Conservation (phyloP, 2,113 vertebrate species). For the Pantherophis guttatus region DNA sequence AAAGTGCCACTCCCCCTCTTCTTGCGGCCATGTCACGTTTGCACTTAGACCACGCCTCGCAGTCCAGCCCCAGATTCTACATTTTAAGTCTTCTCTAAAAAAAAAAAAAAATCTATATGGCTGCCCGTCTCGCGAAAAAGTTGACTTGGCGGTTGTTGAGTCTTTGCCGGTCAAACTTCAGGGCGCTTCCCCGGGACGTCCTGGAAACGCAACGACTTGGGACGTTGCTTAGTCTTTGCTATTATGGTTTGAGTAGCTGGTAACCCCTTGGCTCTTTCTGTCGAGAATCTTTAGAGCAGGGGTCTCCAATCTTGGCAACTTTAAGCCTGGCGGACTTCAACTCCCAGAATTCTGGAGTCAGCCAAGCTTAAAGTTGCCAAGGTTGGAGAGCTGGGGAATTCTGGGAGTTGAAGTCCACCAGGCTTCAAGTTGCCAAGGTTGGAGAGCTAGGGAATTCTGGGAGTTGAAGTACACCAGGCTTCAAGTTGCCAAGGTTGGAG, state of each 20-base stretch:
- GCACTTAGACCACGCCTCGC: background rate
- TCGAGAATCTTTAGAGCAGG: background rate
- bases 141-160: background rate
- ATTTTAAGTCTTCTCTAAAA: background rate
- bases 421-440: too few species aligned
- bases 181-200: background rate
- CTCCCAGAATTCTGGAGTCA: too few species aligned
- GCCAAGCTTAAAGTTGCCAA: too few species aligned
- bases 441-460: too few species aligned
- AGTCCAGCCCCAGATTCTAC: background rate
- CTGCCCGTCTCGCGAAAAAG: background rate
- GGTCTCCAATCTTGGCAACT: too few species aligned
- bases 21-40: background rate
- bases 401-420: too few species aligned
- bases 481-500: too few species aligned
- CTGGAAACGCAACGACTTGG: background rate
- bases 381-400: too few species aligned
- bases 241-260: background rate
- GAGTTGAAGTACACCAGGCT: too few species aligned
- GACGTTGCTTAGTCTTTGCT: background rate
- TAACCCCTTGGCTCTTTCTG: background rate
- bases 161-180: background rate
- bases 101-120: background rate
- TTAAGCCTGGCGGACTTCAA: too few species aligned
- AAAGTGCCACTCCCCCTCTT: background rate